A percentile compares a stretch with the other conserved stretches of the same genome.
Conservation (phyloP, 2,113 vertebrate genomes). For the Pteruthius melanotis region DNA sequence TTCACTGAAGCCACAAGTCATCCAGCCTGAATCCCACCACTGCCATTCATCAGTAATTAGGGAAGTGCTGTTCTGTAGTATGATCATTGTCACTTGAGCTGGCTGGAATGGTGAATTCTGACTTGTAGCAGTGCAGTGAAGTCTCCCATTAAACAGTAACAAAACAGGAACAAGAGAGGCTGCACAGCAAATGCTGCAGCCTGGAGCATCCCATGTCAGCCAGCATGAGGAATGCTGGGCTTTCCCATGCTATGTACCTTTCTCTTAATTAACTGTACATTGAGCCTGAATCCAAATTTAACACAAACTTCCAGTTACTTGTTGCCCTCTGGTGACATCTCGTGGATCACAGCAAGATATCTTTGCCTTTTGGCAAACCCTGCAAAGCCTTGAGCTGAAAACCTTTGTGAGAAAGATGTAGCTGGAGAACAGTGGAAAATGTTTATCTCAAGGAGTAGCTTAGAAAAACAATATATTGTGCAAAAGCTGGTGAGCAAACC, state of each 20-base stretch:
- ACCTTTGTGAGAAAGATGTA: not conserved
- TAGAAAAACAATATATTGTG: not conserved
- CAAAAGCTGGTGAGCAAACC: not conserved
- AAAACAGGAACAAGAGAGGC: not conserved
- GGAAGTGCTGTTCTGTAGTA: not conserved
- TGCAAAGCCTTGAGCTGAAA: not conserved
- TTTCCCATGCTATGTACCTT: not conserved
- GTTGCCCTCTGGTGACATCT: constrained; percentile 40
- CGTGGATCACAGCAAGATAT: not conserved
- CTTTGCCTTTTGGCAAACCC: not conserved
- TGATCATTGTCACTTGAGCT: not conserved
- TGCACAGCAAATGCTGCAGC: not conserved
- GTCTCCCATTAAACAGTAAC: not conserved
- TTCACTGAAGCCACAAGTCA: not conserved
- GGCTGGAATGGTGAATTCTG: not conserved
- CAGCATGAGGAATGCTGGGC: not conserved
- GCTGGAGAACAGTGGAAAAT: not conserved
- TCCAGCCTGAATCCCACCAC: not conserved
- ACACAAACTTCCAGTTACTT: not conserved
- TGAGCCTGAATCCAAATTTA: not conserved
- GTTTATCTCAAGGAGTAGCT: not conserved
- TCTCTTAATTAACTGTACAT: not conserved
- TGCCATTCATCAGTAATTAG: not conserved
- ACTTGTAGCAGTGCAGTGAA: not conserved
- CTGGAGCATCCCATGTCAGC: not conserved